These are phyloP conservation scores for Vireo altiloquus DNA, from an alignment of 2,113 vertebrate species.

Conservation along the genomic window DNA sequence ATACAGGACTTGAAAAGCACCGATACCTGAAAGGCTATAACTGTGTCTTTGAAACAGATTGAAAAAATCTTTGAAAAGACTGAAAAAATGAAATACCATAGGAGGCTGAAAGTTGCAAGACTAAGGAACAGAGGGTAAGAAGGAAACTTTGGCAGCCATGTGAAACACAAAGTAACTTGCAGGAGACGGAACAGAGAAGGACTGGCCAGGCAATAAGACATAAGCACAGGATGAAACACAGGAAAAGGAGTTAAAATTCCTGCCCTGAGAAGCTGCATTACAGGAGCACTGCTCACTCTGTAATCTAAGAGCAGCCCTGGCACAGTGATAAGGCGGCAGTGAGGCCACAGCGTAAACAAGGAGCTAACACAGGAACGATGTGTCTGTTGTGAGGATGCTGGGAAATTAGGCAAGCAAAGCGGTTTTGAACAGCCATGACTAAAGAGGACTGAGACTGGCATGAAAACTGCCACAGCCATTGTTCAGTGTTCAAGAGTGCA, in stretches of 20 bases:
- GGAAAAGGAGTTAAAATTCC: background rate
- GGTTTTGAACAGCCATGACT: background rate
- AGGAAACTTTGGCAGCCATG: background rate
- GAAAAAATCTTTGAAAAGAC: background rate
- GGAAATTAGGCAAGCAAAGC: background rate
- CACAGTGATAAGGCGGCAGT: background rate
- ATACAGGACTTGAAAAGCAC: background rate
- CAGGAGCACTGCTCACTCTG: background rate
- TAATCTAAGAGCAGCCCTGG: constrained; percentile 1
- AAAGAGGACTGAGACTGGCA: background rate
- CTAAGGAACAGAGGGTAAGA: background rate
- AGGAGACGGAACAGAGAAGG: background rate
- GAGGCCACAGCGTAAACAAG: background rate
- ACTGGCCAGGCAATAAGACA: background rate
- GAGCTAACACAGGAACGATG: background rate
- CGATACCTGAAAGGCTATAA: background rate
- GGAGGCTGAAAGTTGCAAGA: background rate
- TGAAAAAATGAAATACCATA: background rate
- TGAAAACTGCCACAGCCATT: background rate
- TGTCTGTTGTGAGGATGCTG: background rate
- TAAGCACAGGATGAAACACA: background rate
- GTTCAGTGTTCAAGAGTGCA: background rate
- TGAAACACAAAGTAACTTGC: background rate
- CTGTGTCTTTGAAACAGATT: background rate
- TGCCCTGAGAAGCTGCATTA: background rate